Percentiles rank a stretch among this genome's conserved stretches.
Evolutionary conservation across 2,888 invertebrate species (phyloP).

Genomic region (Eudemis profundana): DNA sequence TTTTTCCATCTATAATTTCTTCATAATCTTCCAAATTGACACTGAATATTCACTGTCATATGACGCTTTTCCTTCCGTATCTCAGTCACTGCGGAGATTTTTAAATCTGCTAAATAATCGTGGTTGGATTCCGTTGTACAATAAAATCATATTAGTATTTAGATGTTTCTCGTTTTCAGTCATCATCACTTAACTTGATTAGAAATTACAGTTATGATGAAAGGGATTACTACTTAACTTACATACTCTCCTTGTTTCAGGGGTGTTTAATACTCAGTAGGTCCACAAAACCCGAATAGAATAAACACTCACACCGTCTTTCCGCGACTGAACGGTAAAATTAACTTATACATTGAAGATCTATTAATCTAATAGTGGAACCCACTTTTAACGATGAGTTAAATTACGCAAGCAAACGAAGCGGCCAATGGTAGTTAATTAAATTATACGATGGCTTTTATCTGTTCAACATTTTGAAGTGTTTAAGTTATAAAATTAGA

Average conservation of each 20-base stretch:
- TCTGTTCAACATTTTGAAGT: not conserved
- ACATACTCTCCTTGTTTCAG: not conserved
- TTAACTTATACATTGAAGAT: slow-evolving; percentile 8
- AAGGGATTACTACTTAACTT: no score
- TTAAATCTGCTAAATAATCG: no score
- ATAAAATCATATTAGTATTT: no score
- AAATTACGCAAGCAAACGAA: not conserved
- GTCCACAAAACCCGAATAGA: not conserved
- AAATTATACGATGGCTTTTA: not conserved
- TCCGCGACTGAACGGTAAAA: not conserved
- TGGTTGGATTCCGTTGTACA: no score
- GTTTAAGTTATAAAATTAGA: no score
- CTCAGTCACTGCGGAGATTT: no score
- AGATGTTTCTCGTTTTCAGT: no score
- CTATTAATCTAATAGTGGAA: slow-evolving; percentile 8
- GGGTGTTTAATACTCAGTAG: not conserved
- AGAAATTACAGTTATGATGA: no score
- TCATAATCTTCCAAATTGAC: not conserved
- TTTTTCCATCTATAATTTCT: no score
- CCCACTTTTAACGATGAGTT: not conserved
- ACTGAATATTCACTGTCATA: slow-evolving; percentile 2
- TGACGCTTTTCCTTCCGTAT: no score
- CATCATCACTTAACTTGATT: no score
- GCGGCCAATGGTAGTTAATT: not conserved
- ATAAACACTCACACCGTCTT: not conserved